Evolutionary conservation across 1,140 invertebrate species (phyloP), one percentile per base, ranked within the genome.

Genomic region (Drosophila santomea): DNA sequence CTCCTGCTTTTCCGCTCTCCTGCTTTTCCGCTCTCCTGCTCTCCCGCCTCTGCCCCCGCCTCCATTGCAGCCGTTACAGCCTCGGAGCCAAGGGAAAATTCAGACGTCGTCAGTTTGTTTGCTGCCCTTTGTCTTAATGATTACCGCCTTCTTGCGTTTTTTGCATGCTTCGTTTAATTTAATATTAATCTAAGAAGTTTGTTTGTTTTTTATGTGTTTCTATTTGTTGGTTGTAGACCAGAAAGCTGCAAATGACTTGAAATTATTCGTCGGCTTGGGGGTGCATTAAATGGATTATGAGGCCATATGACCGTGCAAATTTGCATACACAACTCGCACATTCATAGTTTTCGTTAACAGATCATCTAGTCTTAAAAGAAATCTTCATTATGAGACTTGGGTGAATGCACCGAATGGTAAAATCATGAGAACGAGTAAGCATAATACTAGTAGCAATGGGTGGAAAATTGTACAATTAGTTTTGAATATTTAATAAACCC

Each of bases 151-250:
- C 78, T 75, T 82, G 78, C 71, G 78, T 86, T 88, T 88, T 83
- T 89, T 83, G 76, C 80, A 89, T 78, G 89, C 81, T 91, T 91
- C 89, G 89, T 91, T 91, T 91, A 91, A 91, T 91, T 91, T 91
- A 91, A 91, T 91, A 91, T 91, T 91, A 91, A 90, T 90, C 81
- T 81, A 81, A 80, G 85, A 89, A 89, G 63, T 88, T 89, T 83
- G 78, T 86, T 86, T 86, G 78, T 78, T 67, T 50, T 80, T 62
- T 76, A 64, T 62, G 74, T 80, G 54, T 63, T 71, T 58, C 17
- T 45, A 50, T 50, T 36, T 66, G 45, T 28, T 62, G 38, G 44
- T 32, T 43, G 58, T 63, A 48, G 44, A 68, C 64, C 61, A 68
- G 62, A 67, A 68, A 66, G 64, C 64, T 68, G 60, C 60, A 66